These are phyloP conservation scores for Callochromis pleurospilus DNA, from an alignment of 2,113 vertebrate genomes.

Conservation along the genomic window DNA sequence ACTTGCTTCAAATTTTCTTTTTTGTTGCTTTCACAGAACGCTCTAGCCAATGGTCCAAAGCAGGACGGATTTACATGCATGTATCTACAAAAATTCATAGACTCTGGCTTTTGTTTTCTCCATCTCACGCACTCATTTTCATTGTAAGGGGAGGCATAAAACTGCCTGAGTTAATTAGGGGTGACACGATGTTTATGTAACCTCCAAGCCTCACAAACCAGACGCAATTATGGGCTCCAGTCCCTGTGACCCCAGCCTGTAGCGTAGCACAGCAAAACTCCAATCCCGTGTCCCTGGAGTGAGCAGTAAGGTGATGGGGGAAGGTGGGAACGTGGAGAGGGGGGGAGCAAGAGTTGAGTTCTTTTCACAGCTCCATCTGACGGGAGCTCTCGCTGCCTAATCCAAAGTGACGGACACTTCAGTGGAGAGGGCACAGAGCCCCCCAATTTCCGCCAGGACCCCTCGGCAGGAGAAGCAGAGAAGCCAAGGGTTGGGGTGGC, in stretches of 20 bases:
- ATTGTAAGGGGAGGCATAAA: conserved; percentile 9
- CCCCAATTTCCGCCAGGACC: conserved; percentile 61
- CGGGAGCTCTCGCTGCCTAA: conserved; percentile 54
- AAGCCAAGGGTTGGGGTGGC: conserved; percentile 53
- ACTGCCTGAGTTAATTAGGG: conserved; percentile 63
- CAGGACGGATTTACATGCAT: conserved; percentile 19
- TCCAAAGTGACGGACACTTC: conserved; percentile 73
- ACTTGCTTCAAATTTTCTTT: conserved; percentile 44
- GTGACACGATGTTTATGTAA: conserved; percentile 79
- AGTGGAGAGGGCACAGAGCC: conserved; percentile 53
- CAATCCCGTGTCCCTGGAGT: conserved; percentile 36
- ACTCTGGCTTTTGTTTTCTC: background rate
- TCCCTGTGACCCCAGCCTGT: conserved; percentile 57
- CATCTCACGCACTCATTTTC: conserved; percentile 1
- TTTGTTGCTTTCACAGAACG: conserved; percentile 28
- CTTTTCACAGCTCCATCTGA: conserved; percentile 70
- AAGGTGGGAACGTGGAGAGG: conserved; percentile 24
- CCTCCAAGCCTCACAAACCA: conserved; percentile 72
- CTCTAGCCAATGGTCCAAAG: background rate
- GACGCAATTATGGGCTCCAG: conserved; percentile 68
- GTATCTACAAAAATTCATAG: background rate
- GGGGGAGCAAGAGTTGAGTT: conserved; percentile 50
- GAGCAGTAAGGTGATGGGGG: conserved; percentile 15
- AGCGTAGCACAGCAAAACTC: conserved; percentile 29
- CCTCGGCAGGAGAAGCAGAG: conserved; percentile 53